These are phyloP conservation scores for Myioborus miniatus DNA, from an alignment of 2,797 vertebrate species.

Conservation along the genomic window DNA sequence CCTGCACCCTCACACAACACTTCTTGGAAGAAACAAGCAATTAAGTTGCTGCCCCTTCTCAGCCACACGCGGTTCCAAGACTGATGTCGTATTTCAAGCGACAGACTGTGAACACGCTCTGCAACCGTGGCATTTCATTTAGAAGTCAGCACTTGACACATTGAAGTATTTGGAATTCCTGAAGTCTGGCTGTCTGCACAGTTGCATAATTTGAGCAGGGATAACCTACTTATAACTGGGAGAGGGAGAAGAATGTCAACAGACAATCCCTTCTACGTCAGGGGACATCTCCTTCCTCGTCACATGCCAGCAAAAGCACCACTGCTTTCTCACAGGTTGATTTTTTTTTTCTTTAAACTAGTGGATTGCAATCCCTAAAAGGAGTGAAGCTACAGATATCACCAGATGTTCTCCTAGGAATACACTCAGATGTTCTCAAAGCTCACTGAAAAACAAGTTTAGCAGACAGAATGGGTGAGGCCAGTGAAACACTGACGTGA, in stretches of 20 bases:
- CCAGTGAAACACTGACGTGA: rapidly evolving
- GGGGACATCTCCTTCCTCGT: not conserved
- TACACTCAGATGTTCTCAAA: not conserved
- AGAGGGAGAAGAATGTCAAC: slow-evolving; percentile 38
- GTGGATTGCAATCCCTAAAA: not conserved
- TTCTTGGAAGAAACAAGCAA: not conserved
- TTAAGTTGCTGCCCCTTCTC: slow-evolving; percentile 25
- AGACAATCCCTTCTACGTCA: slow-evolving; percentile 42
- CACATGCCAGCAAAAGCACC: not conserved
- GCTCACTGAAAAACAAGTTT: not conserved
- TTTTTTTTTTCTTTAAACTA: not conserved
- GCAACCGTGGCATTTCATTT: slow-evolving; percentile 10
- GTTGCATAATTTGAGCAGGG: slow-evolving; percentile 59
- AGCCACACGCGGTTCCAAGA: not conserved
- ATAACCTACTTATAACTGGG: slow-evolving; percentile 38
- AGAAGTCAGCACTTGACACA: slow-evolving; percentile 37
- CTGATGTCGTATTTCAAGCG: not conserved
- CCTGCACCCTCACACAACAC: not conserved
- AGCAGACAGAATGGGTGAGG: rapidly evolving
- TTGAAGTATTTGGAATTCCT: slow-evolving; percentile 56
- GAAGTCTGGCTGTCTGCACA: slow-evolving; percentile 55
- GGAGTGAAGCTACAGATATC: not conserved
- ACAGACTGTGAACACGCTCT: slow-evolving; percentile 11
- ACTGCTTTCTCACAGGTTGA: not conserved
- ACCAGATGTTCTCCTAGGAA: not conserved